A percentile compares a stretch with the other conserved stretches of the same genome.
Conservation (phyloP, 2,888 invertebrate genomes). For the Tortricodes alternella region DNA sequence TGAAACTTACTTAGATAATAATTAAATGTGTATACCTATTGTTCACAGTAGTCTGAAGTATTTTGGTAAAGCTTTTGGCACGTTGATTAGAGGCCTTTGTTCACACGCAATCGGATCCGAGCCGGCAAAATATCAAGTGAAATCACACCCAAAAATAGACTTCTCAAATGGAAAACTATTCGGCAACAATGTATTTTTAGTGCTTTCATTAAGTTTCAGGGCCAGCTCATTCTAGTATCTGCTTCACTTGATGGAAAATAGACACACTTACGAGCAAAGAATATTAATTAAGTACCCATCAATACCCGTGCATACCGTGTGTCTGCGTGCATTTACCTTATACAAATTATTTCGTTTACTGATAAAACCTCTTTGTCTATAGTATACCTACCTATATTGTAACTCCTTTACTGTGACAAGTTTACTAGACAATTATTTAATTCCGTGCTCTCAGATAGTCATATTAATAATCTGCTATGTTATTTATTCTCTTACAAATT, state of each 20-base stretch:
- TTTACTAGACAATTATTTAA: too few relatives aligned
- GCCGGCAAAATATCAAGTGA: slow-evolving; percentile 3
- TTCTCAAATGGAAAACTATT: slow-evolving; percentile 9
- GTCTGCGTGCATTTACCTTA: too few relatives aligned
- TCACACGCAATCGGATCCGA: background rate
- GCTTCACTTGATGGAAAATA: background rate
- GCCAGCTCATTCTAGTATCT: slow-evolving; percentile 6
- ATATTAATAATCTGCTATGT: too few relatives aligned
- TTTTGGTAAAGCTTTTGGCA: background rate
- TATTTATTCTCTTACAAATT: too few relatives aligned
- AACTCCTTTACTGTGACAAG: too few relatives aligned
- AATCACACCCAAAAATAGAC: slow-evolving; percentile 21
- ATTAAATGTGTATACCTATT: background rate
- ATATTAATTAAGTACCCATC: background rate
- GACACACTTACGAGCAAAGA: background rate
- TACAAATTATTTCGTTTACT: too few relatives aligned
- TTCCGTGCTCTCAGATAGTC: too few relatives aligned
- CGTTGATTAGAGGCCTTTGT: slow-evolving; percentile 13
- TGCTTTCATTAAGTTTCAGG: slow-evolving; percentile 21
- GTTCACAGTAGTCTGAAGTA: background rate
- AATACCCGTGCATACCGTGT: too few relatives aligned
- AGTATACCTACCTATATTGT: too few relatives aligned
- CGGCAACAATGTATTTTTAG: slow-evolving; percentile 26
- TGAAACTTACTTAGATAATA: background rate
- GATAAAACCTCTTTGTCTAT: too few relatives aligned